Conservation (phyloP, 2,797 vertebrate genomes). For the Cygnus olor region DNA sequence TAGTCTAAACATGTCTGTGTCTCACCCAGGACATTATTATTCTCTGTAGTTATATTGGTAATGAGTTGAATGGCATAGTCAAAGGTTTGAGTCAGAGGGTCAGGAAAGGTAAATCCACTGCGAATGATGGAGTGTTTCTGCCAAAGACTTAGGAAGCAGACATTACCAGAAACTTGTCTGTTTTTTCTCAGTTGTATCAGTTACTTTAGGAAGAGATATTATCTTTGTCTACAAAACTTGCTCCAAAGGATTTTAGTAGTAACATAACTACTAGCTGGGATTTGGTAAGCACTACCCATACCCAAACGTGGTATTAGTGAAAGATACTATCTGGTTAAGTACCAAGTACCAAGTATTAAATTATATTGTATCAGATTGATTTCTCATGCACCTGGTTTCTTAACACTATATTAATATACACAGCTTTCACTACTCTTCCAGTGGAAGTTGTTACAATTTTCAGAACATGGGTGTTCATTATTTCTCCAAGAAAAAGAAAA, state of each 20-base stretch:
- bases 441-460: neutral
- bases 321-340: neutral
- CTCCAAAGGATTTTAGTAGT: neutral
- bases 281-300: neutral
- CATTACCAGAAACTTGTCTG: neutral
- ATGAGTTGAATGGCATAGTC: neutral
- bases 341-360: neutral
- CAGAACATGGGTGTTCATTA: neutral
- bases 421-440: neutral
- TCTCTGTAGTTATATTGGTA: neutral
- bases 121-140: neutral
- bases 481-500: neutral
- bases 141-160: constrained; percentile 7
- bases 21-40: neutral
- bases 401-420: neutral
- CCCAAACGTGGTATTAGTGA: neutral
- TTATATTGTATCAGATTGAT: neutral
- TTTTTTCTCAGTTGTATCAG: neutral
- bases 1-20: neutral
- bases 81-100: neutral
- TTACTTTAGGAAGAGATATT: neutral
- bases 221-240: neutral
- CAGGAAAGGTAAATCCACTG: neutral
- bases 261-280: neutral
- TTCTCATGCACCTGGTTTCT: neutral